Evolutionary conservation across 2,797 vertebrate genomes (phyloP), one percentile per base, ranked within the genome.

Genomic region (Hemibagrus guttatus): DNA sequence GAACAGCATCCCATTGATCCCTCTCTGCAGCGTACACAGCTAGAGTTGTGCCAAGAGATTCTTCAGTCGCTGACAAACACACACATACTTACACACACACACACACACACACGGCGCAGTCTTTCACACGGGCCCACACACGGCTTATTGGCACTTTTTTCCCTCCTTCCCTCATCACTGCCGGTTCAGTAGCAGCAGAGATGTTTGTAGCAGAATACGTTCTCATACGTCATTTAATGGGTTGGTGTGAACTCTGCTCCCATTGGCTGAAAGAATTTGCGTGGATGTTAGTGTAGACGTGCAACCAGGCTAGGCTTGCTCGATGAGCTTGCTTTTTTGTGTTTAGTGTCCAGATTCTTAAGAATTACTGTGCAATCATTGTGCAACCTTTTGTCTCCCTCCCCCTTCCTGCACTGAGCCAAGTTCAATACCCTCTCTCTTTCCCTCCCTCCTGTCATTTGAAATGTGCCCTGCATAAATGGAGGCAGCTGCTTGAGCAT

Each of bases 401-500:
- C 90, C 92, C 89, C 90, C 91, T 31, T 72, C 52, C 82, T 87
- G 87, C 87, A 69, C 71, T 0, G 58, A 78, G 49, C 86, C 66
- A 59, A 49, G 85, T 79, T 66, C 82, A 86, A 69, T 75, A 86
- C 87, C 46, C 56, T 49, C 58, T 66, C 66, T 39, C 85, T 86
- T 83, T 88, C 86, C 59, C 87, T 89, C 88, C 90, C 88, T 79
- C 82, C 92, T 93, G 93, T 94, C 93, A 93, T 93, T 79, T 92
- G 86, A 94, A 96, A 95, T 92, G 93, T 91, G 91, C 93, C 93
- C 49, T 88, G 94, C 92, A 94, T 91, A 95, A 96, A 95, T 95
- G 95, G 95, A 96, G 95, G 95, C 95, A 96, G 96, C 95, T 97
- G 96, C 95, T 95, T 94, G 91, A 94, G 93, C 93, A 92, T 89